Evolutionary conservation across 2,113 vertebrate species (phyloP).

Genomic region (Rousettus leschenaultii): DNA sequence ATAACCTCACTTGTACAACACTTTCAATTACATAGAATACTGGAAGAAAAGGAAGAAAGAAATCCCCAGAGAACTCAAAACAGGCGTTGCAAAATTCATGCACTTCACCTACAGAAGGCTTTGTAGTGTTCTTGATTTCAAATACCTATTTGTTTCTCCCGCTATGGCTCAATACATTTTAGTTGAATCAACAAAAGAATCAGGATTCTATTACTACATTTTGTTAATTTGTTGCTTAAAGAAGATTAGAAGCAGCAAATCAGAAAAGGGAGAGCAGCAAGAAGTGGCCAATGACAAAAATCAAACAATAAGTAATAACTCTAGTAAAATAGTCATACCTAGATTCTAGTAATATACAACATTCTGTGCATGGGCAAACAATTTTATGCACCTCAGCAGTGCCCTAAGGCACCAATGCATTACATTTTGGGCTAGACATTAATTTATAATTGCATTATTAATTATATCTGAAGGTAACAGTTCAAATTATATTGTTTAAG

Average conservation of each 20-base stretch:
- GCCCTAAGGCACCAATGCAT: neutral
- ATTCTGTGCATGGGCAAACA: neutral
- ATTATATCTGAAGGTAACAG: neutral
- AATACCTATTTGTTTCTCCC: neutral
- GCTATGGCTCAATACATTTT: neutral
- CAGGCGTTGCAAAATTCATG: neutral
- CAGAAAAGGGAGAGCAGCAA: neutral
- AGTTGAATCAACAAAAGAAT: neutral
- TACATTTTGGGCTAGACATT: neutral
- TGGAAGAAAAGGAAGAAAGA: neutral
- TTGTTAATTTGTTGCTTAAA: neutral
- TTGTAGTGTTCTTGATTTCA: neutral
- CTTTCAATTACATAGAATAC: neutral
- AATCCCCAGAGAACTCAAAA: slow-evolving; percentile 9
- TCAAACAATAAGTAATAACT: neutral
- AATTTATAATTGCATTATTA: neutral
- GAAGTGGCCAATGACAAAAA: neutral
- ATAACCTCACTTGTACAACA: neutral
- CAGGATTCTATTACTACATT: neutral
- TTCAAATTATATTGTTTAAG: neutral
- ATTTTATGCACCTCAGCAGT: neutral
- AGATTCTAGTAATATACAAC: neutral
- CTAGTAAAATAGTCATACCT: neutral
- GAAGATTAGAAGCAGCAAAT: neutral
- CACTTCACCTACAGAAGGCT: neutral